A percentile compares a stretch with the other conserved stretches of the same genome.
Evolutionary conservation across 2,797 vertebrate genomes (phyloP).

Genomic region (Anabacerthia variegaticeps): DNA sequence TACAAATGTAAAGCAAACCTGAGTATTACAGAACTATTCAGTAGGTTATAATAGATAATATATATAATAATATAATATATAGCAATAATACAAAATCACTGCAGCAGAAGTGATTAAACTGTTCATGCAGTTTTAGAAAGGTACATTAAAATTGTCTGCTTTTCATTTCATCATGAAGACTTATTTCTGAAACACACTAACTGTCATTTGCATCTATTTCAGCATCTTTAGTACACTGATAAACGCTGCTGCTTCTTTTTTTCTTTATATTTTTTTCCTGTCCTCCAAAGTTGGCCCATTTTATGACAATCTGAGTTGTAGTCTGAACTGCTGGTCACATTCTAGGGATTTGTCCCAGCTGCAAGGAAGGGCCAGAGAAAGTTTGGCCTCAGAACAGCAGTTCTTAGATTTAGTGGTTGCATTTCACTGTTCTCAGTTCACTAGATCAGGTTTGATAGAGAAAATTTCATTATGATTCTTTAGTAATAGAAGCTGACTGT

Average conservation of each 20-base stretch:
- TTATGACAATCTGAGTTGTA: neutral
- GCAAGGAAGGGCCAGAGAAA: rapidly evolving
- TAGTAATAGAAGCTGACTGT: neutral
- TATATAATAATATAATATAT: too few species aligned
- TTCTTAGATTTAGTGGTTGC: neutral
- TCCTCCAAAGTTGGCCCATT: neutral
- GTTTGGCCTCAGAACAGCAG: neutral
- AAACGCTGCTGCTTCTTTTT: neutral
- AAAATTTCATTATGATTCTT: neutral
- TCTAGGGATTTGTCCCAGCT: neutral
- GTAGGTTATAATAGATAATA: neutral
- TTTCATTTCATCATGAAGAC: neutral
- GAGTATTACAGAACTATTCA: neutral
- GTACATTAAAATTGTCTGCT: neutral
- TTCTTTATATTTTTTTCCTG: rapidly evolving
- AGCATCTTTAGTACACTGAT: neutral
- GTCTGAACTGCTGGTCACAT: neutral
- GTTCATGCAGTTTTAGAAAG: neutral
- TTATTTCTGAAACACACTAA: neutral
- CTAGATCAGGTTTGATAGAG: neutral
- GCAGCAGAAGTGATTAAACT: neutral
- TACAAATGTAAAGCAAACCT: neutral
- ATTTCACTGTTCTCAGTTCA: neutral
- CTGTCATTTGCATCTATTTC: neutral
- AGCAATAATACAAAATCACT: neutral